phyloP scores from a whole-genome alignment of 2,113 vertebrate species.

The Tyto alba region DNA sequence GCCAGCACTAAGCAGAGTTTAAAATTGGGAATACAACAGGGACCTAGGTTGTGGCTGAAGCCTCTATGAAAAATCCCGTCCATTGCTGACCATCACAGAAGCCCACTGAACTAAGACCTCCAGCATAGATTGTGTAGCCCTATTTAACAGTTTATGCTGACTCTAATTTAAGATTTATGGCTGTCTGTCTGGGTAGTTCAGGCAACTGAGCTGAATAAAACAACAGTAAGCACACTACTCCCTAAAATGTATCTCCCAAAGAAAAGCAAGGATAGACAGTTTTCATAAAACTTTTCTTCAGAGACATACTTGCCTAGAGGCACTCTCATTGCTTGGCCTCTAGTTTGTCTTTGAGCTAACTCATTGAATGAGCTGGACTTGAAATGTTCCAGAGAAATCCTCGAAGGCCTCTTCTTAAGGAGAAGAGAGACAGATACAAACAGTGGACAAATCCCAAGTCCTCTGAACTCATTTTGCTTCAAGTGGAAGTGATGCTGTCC shows the following conservation, averaged over 20 bases:
- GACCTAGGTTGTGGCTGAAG: fast-evolving
- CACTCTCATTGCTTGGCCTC: not conserved
- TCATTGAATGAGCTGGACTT: not conserved
- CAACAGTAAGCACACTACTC: not conserved
- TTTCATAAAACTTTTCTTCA: not conserved
- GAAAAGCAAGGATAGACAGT: not conserved
- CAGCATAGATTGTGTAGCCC: not conserved
- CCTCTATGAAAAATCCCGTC: not conserved
- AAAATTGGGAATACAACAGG: not conserved
- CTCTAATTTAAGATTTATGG: not conserved
- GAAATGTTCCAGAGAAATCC: not conserved
- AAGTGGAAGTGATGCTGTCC: not conserved
- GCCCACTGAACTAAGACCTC: not conserved
- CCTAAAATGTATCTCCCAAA: not conserved
- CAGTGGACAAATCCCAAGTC: not conserved
- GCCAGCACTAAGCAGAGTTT: not conserved
- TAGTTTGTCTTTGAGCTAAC: not conserved
- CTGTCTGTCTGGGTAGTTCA: not conserved
- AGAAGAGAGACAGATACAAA: not conserved
- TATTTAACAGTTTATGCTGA: not conserved
- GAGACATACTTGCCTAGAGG: not conserved
- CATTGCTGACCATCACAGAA: not conserved
- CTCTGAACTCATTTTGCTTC: not conserved
- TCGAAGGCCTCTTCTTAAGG: not conserved
- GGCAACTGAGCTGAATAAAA: not conserved